Conservation (phyloP, 1,140 invertebrate genomes). For the Heliothis virescens region DNA sequence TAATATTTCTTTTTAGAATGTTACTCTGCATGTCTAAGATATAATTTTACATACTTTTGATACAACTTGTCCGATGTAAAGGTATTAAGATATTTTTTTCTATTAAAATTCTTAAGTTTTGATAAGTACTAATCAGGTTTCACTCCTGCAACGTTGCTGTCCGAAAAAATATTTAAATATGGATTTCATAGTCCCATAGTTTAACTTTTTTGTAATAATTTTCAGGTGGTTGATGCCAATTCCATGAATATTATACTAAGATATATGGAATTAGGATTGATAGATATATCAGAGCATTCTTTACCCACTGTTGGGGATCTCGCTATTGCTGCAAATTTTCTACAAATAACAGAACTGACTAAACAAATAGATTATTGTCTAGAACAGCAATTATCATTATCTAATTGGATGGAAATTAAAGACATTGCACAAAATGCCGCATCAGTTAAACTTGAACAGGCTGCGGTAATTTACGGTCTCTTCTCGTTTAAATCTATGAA, state of each 20-base stretch:
- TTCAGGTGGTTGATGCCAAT: conserved; percentile 73
- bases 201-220: conserved; percentile 12
- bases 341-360: conserved; percentile 77
- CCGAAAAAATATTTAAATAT: too few relatives aligned
- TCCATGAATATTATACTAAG: conserved; percentile 74
- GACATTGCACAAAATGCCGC: conserved; percentile 68
- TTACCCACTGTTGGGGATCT: conserved; percentile 65
- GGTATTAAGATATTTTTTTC: too few relatives aligned
- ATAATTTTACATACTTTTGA: too few relatives aligned
- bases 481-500: conserved; percentile 75
- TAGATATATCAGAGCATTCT: conserved; percentile 71
- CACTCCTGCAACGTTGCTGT: too few relatives aligned
- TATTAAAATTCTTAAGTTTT: too few relatives aligned
- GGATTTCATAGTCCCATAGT: too few relatives aligned
- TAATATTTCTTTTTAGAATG: too few relatives aligned
- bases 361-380: conserved; percentile 78
- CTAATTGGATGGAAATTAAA: conserved; percentile 74
- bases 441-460: conserved; percentile 66
- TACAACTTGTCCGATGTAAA: too few relatives aligned
- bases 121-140: too few relatives aligned
- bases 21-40: too few relatives aligned
- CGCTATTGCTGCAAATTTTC: conserved; percentile 70
- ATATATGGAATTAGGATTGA: conserved; percentile 76
- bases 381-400: conserved; percentile 63
- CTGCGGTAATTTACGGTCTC: conserved; percentile 66